Percentiles rank a stretch among this genome's conserved stretches.
phyloP scores from a whole-genome alignment of 2,797 vertebrate genomes.

The Pithecia hirsuta region DNA sequence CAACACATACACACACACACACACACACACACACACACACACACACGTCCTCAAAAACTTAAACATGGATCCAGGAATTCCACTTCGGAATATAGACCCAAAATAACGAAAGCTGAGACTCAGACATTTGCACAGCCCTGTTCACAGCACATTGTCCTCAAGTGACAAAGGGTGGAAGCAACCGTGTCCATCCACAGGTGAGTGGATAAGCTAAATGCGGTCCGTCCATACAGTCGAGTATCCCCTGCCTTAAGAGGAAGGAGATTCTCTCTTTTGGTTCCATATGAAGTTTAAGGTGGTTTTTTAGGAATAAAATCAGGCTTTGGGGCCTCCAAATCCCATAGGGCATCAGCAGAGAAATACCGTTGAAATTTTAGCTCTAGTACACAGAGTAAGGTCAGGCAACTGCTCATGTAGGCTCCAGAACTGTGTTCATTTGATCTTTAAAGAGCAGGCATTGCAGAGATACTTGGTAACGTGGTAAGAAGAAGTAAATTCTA shows the following conservation, averaged over 20 bases:
- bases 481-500: not conserved
- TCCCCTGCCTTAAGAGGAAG: not conserved
- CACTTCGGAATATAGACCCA: not conserved
- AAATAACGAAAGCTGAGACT: not conserved
- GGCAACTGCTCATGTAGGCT: not conserved
- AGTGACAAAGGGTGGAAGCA: not conserved
- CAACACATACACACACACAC: too few species aligned
- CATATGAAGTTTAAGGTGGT: too few species aligned
- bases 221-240: accelerated
- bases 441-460: not conserved
- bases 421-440: constrained; percentile 1
- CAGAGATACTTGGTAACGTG: not conserved
- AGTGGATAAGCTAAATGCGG: accelerated
- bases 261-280: too few species aligned
- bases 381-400: not conserved
- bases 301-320: constrained; percentile 58
- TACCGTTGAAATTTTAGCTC: not conserved
- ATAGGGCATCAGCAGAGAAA: constrained; percentile 13
- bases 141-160: accelerated
- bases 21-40: not conserved
- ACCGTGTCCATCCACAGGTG: accelerated
- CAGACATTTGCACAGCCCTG: not conserved
- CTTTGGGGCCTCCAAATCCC: not conserved
- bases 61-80: not conserved
- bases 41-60: not conserved